Evolutionary conservation across 1,140 invertebrate species (phyloP).

Genomic region (Hyphantria cunea): DNA sequence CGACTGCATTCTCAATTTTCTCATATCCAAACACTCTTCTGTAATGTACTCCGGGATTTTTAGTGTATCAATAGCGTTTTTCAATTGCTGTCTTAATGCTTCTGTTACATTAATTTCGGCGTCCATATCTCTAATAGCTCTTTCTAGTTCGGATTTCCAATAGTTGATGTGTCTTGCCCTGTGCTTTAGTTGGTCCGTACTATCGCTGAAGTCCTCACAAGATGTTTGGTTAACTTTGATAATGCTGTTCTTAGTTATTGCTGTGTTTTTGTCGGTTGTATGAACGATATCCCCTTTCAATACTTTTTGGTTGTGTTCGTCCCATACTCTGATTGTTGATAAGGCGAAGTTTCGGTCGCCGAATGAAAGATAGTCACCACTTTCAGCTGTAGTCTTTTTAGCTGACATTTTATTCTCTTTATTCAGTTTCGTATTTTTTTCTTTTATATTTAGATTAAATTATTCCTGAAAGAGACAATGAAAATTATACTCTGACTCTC

Average conservation of each 20-base stretch:
- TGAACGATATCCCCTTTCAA: constrained; percentile 72
- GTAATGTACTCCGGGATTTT: constrained; percentile 84
- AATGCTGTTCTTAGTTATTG: constrained; percentile 71
- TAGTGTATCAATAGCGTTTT: constrained; percentile 84
- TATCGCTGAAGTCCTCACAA: constrained; percentile 76
- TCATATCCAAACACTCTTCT: constrained; percentile 87
- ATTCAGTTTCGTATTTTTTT: too few relatives aligned
- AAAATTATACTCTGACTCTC: too few relatives aligned
- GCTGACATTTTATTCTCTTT: not conserved
- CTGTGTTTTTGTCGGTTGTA: constrained; percentile 61
- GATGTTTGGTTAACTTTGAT: constrained; percentile 71
- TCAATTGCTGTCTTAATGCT: constrained; percentile 82
- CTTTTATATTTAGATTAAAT: too few relatives aligned
- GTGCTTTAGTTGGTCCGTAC: constrained; percentile 83
- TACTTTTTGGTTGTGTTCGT: constrained; percentile 60
- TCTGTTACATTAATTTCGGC: constrained; percentile 85
- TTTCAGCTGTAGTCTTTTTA: constrained; percentile 43
- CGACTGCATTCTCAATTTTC: constrained; percentile 87
- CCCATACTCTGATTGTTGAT: constrained; percentile 62
- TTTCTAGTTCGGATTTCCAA: constrained; percentile 86
- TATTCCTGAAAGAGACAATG: too few relatives aligned
- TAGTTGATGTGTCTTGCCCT: constrained; percentile 84
- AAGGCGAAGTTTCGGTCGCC: constrained; percentile 58
- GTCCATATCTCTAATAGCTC: constrained; percentile 83
- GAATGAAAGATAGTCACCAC: constrained; percentile 62